A percentile compares a stretch with the other conserved stretches of the same genome.
These are phyloP conservation scores for Tachyglossus aculeatus DNA, from an alignment of 2,797 vertebrate genomes.

Conservation along the genomic window DNA sequence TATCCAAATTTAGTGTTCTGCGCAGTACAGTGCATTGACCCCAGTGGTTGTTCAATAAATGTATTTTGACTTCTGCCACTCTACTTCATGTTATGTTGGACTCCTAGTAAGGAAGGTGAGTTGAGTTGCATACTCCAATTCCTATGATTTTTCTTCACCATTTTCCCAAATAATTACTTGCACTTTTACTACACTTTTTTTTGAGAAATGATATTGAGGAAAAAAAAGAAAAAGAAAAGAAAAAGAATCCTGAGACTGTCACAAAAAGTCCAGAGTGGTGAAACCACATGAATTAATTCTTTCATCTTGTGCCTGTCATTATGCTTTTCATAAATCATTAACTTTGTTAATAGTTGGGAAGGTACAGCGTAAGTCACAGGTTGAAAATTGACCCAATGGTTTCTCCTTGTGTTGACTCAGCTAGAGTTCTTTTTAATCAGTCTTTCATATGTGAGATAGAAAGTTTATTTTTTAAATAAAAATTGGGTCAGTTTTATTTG, in stretches of 20 bases:
- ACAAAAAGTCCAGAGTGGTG: too few relatives aligned
- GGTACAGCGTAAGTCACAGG: neutral
- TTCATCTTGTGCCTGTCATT: conserved; percentile 8
- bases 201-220: too few relatives aligned
- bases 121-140: too few relatives aligned
- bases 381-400: neutral
- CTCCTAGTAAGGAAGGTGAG: too few relatives aligned
- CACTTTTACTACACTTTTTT: too few relatives aligned
- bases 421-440: neutral
- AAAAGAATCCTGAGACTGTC: too few relatives aligned
- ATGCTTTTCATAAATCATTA: conserved; percentile 17
- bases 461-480: conserved; percentile 5
- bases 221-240: too few relatives aligned
- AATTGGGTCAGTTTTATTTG: neutral
- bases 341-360: conserved; percentile 2
- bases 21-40: neutral
- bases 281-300: neutral
- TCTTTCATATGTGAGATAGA: neutral
- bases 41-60: neutral
- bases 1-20: too few relatives aligned
- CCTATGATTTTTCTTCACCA: too few relatives aligned
- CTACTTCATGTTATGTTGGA: too few relatives aligned
- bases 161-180: too few relatives aligned
- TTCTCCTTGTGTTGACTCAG: neutral
- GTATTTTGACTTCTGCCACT: neutral